Percentiles rank a stretch among this genome's conserved stretches.
phyloP scores from a whole-genome alignment of 2,797 vertebrate species.

The Argyrosomus regius region DNA sequence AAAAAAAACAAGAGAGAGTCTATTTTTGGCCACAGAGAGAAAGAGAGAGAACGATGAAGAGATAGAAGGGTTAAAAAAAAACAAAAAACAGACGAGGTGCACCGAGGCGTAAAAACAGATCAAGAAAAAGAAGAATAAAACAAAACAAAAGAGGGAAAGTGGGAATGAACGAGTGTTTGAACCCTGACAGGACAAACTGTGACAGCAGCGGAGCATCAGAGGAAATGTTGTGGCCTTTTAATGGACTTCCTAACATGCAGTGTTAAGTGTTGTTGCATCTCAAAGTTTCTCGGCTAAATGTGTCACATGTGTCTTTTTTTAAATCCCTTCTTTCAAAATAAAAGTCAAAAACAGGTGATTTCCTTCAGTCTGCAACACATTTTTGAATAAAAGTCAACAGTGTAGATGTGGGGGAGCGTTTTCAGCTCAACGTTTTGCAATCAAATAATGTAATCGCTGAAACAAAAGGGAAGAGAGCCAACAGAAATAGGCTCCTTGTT shows the following conservation, averaged over 20 bases:
- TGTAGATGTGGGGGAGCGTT: not conserved
- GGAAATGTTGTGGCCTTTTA: slow-evolving; percentile 43
- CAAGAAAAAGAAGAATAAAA: not conserved
- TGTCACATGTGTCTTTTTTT: too few relatives aligned
- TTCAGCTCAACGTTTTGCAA: not conserved
- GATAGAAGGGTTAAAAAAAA: slow-evolving; percentile 28
- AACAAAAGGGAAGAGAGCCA: not conserved
- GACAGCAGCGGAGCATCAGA: slow-evolving; percentile 42
- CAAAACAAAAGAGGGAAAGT: not conserved
- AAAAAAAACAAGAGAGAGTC: slow-evolving; percentile 46
- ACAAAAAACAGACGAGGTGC: not conserved
- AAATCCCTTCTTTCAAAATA: not conserved
- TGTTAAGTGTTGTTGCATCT: not conserved
- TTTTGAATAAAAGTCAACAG: not conserved
- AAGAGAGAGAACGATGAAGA: slow-evolving; percentile 39
- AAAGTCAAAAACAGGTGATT: not conserved
- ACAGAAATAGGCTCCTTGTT: not conserved
- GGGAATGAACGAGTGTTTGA: not conserved
- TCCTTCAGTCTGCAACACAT: not conserved
- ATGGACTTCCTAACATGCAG: not conserved
- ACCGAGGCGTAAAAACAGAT: slow-evolving; percentile 18
- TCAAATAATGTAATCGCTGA: not conserved
- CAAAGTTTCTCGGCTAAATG: not conserved
- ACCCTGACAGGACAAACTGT: slow-evolving; percentile 15
- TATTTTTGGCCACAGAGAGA: slow-evolving; percentile 66